Conservation (phyloP, 1,140 invertebrate species). For the Pissodes strobi region DNA sequence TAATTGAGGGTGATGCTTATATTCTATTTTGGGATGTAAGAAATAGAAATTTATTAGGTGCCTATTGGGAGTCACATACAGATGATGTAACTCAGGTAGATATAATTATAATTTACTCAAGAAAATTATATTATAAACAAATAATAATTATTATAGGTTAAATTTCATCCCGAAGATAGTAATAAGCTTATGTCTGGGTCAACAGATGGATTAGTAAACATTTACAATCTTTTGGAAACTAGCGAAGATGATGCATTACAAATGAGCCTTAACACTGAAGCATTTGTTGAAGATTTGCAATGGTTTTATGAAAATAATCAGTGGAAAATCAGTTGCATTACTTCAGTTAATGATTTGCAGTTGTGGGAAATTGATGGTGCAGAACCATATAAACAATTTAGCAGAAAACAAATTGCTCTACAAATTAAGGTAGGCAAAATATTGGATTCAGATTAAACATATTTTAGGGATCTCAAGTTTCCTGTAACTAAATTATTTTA, state of each 20-base stretch:
- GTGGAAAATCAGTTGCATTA: slow-evolving; percentile 66
- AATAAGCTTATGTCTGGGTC: slow-evolving; percentile 76
- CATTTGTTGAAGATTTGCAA: slow-evolving; percentile 70
- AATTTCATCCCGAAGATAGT: slow-evolving; percentile 75
- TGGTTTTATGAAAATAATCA: slow-evolving; percentile 60
- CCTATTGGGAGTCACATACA: slow-evolving; percentile 84
- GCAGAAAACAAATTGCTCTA: slow-evolving; percentile 44
- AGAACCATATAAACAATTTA: slow-evolving; percentile 53
- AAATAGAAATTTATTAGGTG: slow-evolving; percentile 70
- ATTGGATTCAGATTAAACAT: too few relatives aligned
- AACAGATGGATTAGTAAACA: slow-evolving; percentile 84
- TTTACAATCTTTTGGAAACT: slow-evolving; percentile 76
- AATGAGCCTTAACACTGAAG: slow-evolving; percentile 82
- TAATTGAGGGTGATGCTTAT: slow-evolving; percentile 71
- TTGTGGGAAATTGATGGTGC: slow-evolving; percentile 62
- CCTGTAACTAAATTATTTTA: too few relatives aligned
- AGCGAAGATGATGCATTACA: slow-evolving; percentile 81
- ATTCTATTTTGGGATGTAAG: slow-evolving; percentile 84
- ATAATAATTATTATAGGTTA: slow-evolving; percentile 38
- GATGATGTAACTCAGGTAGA: slow-evolving; percentile 80
- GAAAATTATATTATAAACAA: not conserved
- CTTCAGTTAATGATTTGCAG: slow-evolving; percentile 73
- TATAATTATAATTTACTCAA: slow-evolving; percentile 1
- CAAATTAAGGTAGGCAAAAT: slow-evolving; percentile 44
- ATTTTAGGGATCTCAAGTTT: too few relatives aligned